Base-by-base conservation (phyloP, 53 echinoderm and acorn worm species). In the Echinometra lucunter region DNA sequence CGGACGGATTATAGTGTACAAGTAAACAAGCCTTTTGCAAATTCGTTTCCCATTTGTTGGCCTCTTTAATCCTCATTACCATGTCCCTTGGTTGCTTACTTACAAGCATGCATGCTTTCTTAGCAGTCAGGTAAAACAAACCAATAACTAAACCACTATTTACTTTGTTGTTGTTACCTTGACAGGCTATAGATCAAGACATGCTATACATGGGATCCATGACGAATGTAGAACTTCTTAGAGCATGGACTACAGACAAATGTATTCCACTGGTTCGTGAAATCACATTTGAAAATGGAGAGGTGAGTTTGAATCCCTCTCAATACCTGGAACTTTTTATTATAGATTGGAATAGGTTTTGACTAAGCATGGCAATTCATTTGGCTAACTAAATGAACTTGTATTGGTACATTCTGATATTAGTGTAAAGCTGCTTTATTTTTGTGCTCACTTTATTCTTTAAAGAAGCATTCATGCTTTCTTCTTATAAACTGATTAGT, bases 201-300 rank as follows among this genome's bases (percentile, higher is more conserved):
- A 99, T 99, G 98, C 91, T 99, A 83, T 99, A 87, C 60, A 75
- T 99, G 32, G 99, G 99, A 12, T 92, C 98, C 34, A 92, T 98
- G 91, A 67, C 87, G 9, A 98, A 99, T 92, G 96, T 95, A 89
- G 97, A 99, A 44, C 94, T 99, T 44, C 94, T 99, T 5, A 94
- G 93, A 58, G 96, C 99, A 0, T 99, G 98, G 99, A 40, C 97
- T 4, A 45, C 95, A 57, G 99, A 99, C 94, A 99, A 99, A 85
- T 99, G 99, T 88, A 96, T 99, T 55, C 99, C 99, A 89, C 95
- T 99, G 0, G 98, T 99, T 89, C 95, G 98, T 80, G 99, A 99
- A 92, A 99, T 99, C 87, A 99, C 99, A n/a, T 99, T 99, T 98
- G 99, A 98, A 98, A 99, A 99, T 96, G 99, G 99, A 95, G 99